Percentiles rank a stretch among this genome's conserved stretches.
Evolutionary conservation across 1,140 invertebrate genomes (phyloP).

Genomic region (Drosophila tani): DNA sequence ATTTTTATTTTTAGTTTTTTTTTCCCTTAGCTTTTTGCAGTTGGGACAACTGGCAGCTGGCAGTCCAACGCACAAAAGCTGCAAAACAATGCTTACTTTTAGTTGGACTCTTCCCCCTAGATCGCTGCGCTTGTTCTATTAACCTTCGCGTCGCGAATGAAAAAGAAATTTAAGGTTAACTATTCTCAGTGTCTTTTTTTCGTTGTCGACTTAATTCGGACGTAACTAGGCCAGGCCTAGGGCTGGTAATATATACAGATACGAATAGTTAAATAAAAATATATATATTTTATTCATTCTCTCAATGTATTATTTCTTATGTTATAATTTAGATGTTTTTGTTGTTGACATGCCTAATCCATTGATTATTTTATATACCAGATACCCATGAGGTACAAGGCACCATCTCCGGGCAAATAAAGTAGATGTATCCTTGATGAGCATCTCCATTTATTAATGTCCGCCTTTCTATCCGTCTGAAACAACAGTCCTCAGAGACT

Average conservation of each 20-base stretch:
- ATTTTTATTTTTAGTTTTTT: conserved; percentile 2
- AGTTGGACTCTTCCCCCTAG: conserved; percentile 17
- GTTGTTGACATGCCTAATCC: no score
- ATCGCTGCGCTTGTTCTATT: conserved; percentile 55
- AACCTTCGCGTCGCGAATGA: conserved; percentile 48
- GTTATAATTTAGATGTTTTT: not conserved
- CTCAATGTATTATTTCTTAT: no score
- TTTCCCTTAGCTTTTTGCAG: conserved; percentile 8
- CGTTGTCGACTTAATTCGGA: conserved; percentile 59
- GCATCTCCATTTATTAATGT: no score
- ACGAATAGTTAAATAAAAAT: not conserved
- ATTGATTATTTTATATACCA: no score
- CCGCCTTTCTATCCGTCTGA: no score
- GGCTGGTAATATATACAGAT: conserved; percentile 37
- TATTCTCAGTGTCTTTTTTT: conserved; percentile 50
- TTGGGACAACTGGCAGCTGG: conserved; percentile 41
- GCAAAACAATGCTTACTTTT: conserved; percentile 65
- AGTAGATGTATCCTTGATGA: no score
- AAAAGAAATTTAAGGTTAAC: conserved; percentile 66
- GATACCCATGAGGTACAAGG: no score
- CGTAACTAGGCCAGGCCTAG: conserved; percentile 65
- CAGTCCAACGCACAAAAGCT: conserved; percentile 44
- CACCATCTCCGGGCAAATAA: no score
- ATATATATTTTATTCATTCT: no score
- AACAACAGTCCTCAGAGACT: no score